Percentiles rank a stretch among this genome's conserved stretches.
phyloP scores from a whole-genome alignment of 2,888 invertebrate species.

The Invenusta paracnida region DNA sequence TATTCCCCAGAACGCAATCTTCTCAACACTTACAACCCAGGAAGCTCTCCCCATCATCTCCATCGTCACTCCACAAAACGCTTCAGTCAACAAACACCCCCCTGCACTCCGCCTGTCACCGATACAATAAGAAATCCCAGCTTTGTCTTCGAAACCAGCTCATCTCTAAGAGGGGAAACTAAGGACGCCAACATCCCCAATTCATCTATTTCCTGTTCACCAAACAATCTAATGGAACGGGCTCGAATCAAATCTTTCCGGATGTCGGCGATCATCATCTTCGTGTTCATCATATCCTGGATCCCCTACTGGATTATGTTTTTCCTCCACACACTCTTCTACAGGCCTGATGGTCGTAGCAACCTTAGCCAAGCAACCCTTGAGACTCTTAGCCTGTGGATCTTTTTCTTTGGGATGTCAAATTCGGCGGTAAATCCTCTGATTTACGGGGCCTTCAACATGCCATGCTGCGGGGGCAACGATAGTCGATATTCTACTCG shows the following conservation, averaged over 20 bases:
- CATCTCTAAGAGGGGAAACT: neutral
- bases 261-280: constrained; percentile 76
- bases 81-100: too few species aligned
- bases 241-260: constrained; percentile 61
- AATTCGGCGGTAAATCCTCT: constrained; percentile 79
- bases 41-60: neutral
- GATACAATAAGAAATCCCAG: too few species aligned
- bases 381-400: constrained; percentile 69
- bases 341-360: neutral
- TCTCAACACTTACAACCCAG: neutral
- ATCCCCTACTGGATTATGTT: constrained; percentile 79
- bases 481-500: neutral
- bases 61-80: too few species aligned
- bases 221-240: constrained; percentile 55
- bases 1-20: neutral
- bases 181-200: neutral
- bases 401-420: constrained; percentile 80
- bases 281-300: constrained; percentile 77
- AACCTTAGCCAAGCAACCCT: constrained; percentile 58
- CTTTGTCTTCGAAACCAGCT: too few species aligned
- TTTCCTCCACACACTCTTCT: constrained; percentile 61
- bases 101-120: too few species aligned
- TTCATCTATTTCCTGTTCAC: constrained; percentile 13
- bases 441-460: constrained; percentile 75
- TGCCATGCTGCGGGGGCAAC: neutral